phyloP scores from a whole-genome alignment of 2,888 invertebrate genomes.

The Hydroisotoma schaefferi region DNA sequence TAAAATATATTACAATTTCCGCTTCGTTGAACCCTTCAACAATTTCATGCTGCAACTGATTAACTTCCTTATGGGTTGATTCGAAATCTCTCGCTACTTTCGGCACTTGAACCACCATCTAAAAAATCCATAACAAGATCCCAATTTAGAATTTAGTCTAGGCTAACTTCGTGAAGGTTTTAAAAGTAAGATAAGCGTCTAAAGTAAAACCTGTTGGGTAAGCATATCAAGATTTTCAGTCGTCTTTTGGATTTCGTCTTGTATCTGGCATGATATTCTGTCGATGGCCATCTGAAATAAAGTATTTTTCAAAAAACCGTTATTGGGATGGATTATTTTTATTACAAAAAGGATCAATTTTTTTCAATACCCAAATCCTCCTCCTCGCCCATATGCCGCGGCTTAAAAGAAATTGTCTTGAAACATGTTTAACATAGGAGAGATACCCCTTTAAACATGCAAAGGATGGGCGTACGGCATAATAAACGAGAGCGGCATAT shows the following conservation, averaged over 20 bases:
- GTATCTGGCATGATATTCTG: slow-evolving; percentile 20
- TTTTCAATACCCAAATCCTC: slow-evolving; percentile 8
- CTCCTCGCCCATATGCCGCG: slow-evolving; percentile 13
- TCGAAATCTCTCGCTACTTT: slow-evolving; percentile 44
- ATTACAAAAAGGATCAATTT: too few relatives aligned
- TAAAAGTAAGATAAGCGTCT: too few relatives aligned
- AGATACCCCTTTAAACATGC: too few relatives aligned
- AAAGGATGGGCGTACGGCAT: too few relatives aligned
- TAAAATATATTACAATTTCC: slow-evolving; percentile 31
- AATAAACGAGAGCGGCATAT: too few relatives aligned
- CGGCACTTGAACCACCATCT: slow-evolving; percentile 46
- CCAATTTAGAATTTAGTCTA: background rate
- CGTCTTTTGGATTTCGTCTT: slow-evolving; percentile 36
- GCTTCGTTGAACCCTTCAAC: slow-evolving; percentile 43
- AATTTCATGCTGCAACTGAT: slow-evolving; percentile 41
- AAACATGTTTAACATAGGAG: too few relatives aligned
- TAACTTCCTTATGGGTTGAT: slow-evolving; percentile 43
- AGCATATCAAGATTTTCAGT: slow-evolving; percentile 33
- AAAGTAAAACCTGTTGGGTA: slow-evolving; percentile 35
- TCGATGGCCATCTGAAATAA: slow-evolving; percentile 23
- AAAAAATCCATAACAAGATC: background rate
- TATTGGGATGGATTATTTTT: too few relatives aligned
- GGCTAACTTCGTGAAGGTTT: background rate
- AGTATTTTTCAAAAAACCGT: slow-evolving; percentile 2
- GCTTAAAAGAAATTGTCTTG: too few relatives aligned